These are phyloP conservation scores for Metacarcinus magister DNA, from an alignment of 2,888 invertebrate species.

Conservation along the genomic window DNA sequence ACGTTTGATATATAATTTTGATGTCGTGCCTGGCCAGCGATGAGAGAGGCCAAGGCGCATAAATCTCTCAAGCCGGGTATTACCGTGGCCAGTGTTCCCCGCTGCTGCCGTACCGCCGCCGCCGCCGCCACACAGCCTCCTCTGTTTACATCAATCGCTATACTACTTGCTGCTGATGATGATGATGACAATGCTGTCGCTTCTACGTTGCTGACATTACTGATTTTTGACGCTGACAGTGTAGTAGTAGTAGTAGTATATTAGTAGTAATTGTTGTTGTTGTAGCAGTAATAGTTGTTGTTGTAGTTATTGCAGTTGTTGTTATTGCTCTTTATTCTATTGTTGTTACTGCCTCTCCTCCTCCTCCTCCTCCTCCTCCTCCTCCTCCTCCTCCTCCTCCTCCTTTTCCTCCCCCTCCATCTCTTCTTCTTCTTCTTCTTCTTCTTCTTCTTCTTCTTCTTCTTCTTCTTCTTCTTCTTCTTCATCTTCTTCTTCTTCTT, in stretches of 20 bases:
- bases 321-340: background rate
- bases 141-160: background rate
- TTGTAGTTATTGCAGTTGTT: background rate
- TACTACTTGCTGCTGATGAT: background rate
- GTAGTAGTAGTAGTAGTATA: background rate
- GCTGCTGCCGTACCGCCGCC: background rate
- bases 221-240: background rate
- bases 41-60: slow-evolving; percentile 68
- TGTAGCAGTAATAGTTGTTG: slow-evolving; percentile 51
- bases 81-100: slow-evolving; percentile 60
- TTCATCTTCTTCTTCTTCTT: background rate
- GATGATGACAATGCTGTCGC: too few species aligned
- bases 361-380: background rate
- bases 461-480: background rate
- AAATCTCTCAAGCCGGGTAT: slow-evolving; percentile 64
- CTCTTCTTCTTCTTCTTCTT: background rate
- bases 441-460: background rate
- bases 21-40: slow-evolving; percentile 72
- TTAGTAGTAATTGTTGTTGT: slow-evolving; percentile 46
- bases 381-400: background rate
- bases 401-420: background rate
- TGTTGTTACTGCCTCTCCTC: background rate
- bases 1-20: slow-evolving; percentile 73
- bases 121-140: background rate
- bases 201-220: background rate